These are phyloP conservation scores for Bombus sylvicola DNA, from an alignment of 1,140 invertebrate species.

Conservation along the genomic window DNA sequence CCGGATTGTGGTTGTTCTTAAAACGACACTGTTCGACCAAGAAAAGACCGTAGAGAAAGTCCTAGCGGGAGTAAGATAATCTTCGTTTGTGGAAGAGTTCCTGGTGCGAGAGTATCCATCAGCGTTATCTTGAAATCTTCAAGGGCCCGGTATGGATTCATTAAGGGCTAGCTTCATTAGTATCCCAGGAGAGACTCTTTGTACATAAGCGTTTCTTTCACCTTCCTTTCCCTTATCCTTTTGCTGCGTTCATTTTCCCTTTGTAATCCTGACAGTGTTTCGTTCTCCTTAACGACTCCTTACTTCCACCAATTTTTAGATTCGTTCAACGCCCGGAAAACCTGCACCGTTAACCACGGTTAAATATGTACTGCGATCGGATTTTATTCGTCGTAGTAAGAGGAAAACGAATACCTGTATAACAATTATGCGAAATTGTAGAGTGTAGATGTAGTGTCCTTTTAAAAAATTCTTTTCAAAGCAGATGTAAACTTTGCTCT, in stretches of 20 bases:
- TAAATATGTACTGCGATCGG: no score
- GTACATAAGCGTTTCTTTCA: slow-evolving; percentile 39
- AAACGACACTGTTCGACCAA: slow-evolving; percentile 7
- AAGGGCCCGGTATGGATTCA: slow-evolving; percentile 69
- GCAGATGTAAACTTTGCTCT: no score
- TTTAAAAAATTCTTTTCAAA: no score
- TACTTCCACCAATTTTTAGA: not conserved
- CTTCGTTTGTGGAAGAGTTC: slow-evolving; percentile 39
- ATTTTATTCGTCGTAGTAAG: no score
- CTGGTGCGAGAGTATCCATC: slow-evolving; percentile 66
- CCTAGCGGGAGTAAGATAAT: slow-evolving; percentile 34
- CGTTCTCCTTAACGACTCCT: not conserved
- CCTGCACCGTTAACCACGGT: no score
- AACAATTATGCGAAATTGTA: no score
- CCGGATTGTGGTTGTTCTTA: slow-evolving; percentile 10
- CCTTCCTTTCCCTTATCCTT: slow-evolving; percentile 1
- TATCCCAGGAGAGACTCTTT: slow-evolving; percentile 54
- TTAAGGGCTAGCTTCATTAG: slow-evolving; percentile 72
- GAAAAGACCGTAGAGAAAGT: slow-evolving; percentile 26
- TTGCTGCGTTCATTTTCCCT: slow-evolving; percentile 15
- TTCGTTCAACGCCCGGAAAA: not conserved
- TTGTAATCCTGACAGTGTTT: not conserved
- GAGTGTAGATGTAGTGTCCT: no score
- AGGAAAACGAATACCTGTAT: no score
- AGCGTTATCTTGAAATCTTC: slow-evolving; percentile 70